Conservation (phyloP, 2,113 vertebrate species). For the Planiliza haematocheilus region DNA sequence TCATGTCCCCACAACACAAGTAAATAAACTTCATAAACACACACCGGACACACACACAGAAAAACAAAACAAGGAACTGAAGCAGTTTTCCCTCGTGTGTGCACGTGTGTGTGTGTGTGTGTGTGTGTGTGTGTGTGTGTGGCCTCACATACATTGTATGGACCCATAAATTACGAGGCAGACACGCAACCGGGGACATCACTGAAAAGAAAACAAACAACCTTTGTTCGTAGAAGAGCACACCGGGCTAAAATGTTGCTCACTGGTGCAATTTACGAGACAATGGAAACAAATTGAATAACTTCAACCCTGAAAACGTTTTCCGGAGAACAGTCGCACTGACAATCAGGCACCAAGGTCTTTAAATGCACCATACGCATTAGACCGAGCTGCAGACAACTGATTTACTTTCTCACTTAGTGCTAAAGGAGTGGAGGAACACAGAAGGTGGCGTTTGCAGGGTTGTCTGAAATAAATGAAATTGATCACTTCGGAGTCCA, state of each 20-base stretch:
- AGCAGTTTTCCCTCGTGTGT: no score
- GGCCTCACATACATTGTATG: slow-evolving; percentile 24
- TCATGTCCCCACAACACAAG: no score
- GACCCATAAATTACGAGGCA: slow-evolving; percentile 60
- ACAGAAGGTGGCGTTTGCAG: no score
- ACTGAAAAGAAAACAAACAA: slow-evolving; percentile 57
- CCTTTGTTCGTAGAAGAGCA: slow-evolving; percentile 37
- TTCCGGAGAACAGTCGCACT: not conserved
- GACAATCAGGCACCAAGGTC: not conserved
- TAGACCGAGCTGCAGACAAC: no score
- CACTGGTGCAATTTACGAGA: slow-evolving; percentile 50
- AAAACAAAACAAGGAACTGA: not conserved
- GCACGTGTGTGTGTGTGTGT: no score
- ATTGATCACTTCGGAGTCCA: no score
- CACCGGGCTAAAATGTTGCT: slow-evolving; percentile 50
- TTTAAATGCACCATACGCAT: slow-evolving; percentile 15
- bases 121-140: slow-evolving; percentile 34
- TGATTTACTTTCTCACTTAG: no score
- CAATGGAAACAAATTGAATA: slow-evolving; percentile 40
- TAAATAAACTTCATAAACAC: no score
- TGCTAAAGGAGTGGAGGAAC: no score
- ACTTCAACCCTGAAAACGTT: slow-evolving; percentile 15
- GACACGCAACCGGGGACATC: slow-evolving; percentile 26
- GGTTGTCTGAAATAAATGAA: no score
- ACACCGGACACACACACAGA: slow-evolving; percentile 4